Base-by-base conservation (phyloP, 1,140 invertebrate species). In the Protaetia brevitarsis region DNA sequence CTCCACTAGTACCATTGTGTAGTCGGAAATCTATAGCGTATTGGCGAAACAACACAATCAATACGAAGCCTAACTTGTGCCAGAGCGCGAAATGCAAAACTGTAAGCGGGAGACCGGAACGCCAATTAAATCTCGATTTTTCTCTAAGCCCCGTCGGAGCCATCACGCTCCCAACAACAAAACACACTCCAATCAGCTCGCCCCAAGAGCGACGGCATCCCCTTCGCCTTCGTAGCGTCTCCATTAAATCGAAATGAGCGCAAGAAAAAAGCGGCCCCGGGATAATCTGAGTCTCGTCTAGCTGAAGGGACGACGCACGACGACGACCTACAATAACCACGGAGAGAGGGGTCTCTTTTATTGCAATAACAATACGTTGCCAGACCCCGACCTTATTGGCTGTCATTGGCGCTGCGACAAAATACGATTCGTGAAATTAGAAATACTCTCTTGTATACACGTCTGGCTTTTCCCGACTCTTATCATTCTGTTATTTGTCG, bases 201-300 rank as follows among this genome's bases (percentile, higher is more conserved):
- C 41, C 41, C 41, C 41, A 51, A 7, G 41, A 51, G 41, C 41
- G 41, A 21, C 41, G 26, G 41, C 41, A 51, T 51, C 41, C 41
- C 41, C 41, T 51, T 51, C 41, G 41, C 3, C 41, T 23, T 23
- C 41, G 13, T n/a, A 19, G 6, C 41, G 16, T 16, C 41, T 51
- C 41, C 41, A 51, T 51, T 51, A 51, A 51, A 51, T 51, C 41
- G 41, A 51, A 51, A 51, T 51, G 41, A 51, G 41, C 21, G 41
- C 26, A 51, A 51, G 26, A 51, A 51, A 51, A 51, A 51, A n/a
- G n/a, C n/a, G 41, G 19, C 41, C 41, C n/a, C 19, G 41, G 41
- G 26, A 51, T 51, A 51, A 51, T 51, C 41, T 51, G n/a, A 51
- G 19, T 51, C 41, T 16, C 41, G 19, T 0, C 41, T 16, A 10